Evolutionary conservation across 64 coral and sea anemone species (phyloP).

Genomic region (Montipora sp.): DNA sequence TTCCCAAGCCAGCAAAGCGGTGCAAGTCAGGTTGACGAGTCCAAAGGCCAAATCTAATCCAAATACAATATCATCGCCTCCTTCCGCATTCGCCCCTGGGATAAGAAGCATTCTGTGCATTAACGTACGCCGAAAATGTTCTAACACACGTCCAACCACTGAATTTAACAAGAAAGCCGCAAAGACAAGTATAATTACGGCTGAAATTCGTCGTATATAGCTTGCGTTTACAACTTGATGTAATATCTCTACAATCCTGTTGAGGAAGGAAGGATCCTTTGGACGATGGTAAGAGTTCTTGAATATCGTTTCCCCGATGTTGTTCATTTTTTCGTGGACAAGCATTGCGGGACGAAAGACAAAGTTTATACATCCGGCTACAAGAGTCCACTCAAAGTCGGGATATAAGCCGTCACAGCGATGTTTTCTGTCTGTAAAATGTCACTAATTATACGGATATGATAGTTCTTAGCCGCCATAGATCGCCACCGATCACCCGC

Average conservation of each 20-base stretch:
- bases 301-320: not conserved
- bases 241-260: constrained; percentile 35
- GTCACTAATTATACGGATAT: no score
- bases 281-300: constrained; percentile 4
- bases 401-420: no score
- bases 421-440: no score
- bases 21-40: constrained; percentile 67
- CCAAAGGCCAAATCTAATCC: constrained; percentile 70
- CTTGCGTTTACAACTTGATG: constrained; percentile 42
- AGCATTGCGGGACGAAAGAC: not conserved
- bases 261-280: constrained; percentile 16
- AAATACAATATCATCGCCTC: constrained; percentile 45
- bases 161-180: constrained; percentile 65
- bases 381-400: not conserved
- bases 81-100: not conserved
- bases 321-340: constrained; percentile 32
- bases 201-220: constrained; percentile 43
- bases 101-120: constrained; percentile 28
- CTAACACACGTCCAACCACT: constrained; percentile 59
- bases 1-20: constrained; percentile 72
- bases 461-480: no score
- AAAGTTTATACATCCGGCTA: not conserved
- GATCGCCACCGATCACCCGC: not conserved
- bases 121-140: constrained; percentile 45
- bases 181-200: constrained; percentile 57